phyloP scores from a whole-genome alignment of 2,797 vertebrate genomes.

The Tiaroga cobitis region DNA sequence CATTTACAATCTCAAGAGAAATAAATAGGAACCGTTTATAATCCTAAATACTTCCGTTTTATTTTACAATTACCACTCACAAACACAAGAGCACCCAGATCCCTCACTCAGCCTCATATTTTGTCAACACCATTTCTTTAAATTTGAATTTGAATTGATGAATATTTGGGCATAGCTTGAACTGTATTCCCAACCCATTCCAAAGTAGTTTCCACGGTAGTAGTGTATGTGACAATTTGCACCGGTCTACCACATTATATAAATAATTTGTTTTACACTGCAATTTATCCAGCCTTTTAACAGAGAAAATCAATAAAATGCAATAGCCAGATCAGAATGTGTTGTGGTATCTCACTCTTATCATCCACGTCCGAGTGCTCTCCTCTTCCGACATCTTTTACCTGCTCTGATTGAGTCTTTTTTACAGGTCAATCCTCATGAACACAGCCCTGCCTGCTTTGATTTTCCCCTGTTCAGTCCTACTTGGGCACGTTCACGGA shows the following conservation, averaged over 20 bases:
- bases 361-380: slow-evolving; percentile 36
- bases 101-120: too few relatives aligned
- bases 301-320: not conserved
- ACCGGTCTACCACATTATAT: not conserved
- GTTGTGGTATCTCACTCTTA: slow-evolving; percentile 1
- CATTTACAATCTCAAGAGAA: too few relatives aligned
- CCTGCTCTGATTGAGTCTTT: slow-evolving; percentile 64
- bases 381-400: slow-evolving; percentile 54
- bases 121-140: too few relatives aligned
- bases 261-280: not conserved
- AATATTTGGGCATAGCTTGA: too few relatives aligned
- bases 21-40: too few relatives aligned
- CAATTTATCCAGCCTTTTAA: not conserved
- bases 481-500: slow-evolving; percentile 43
- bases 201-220: too few relatives aligned
- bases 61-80: too few relatives aligned
- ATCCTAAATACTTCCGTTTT: too few relatives aligned
- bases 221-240: not conserved
- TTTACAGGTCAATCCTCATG: slow-evolving; percentile 64
- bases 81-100: too few relatives aligned
- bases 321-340: not conserved
- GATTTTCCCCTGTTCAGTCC: slow-evolving; percentile 54
- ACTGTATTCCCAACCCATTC: too few relatives aligned
- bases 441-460: slow-evolving; percentile 64
- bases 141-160: too few relatives aligned